Conservation (phyloP, 2,797 vertebrate species). For the Poecilia wingei region DNA sequence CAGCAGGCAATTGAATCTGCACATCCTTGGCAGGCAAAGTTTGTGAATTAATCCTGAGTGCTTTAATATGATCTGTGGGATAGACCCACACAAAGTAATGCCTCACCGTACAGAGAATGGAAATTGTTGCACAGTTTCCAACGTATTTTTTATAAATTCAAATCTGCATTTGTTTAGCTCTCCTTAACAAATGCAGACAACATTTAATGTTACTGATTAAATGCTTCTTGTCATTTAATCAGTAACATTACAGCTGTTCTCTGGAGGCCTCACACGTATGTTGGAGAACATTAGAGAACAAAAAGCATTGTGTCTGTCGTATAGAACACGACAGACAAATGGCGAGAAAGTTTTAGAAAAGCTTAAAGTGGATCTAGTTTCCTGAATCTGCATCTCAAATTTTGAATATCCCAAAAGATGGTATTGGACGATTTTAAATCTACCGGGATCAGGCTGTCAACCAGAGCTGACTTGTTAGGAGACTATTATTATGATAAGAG, state of each 20-base stretch:
- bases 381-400: not conserved
- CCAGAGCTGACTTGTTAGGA: not conserved
- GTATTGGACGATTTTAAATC: not conserved
- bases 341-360: too few species aligned
- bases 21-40: conserved; percentile 58
- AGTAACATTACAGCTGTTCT: not conserved
- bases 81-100: conserved; percentile 9
- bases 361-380: not conserved
- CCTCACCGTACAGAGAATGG: not conserved
- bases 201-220: too few species aligned
- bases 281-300: not conserved
- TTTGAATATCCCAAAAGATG: not conserved
- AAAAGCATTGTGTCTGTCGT: not conserved
- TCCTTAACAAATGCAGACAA: not conserved
- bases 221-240: not conserved
- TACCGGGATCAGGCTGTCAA: not conserved
- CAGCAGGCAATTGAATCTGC: conserved; percentile 71
- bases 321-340: too few species aligned
- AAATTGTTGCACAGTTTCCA: not conserved
- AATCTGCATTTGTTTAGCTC: not conserved
- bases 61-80: conserved; percentile 43
- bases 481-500: too few species aligned
- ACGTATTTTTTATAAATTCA: not conserved
- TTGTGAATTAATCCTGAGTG: conserved; percentile 55
- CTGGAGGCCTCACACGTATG: not conserved